Evolutionary conservation across 2,113 vertebrate species (phyloP), one percentile per base, ranked within the genome.

Genomic region (Calyptommatus sinebrachiatus): DNA sequence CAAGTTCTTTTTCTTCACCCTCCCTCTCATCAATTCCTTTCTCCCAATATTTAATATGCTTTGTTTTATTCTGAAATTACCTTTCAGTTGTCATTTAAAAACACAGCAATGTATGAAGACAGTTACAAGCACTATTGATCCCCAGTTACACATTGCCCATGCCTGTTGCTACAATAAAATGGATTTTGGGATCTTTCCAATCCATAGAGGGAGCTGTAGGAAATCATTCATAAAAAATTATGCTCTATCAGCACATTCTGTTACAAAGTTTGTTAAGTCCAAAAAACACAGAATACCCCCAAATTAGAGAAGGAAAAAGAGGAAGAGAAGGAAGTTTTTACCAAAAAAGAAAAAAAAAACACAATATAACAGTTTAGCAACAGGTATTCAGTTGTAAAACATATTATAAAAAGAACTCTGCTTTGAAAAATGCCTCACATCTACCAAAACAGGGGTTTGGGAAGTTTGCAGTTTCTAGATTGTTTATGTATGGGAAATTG

Each of bases 101-200:
- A 69, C 78, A 28, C 82, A 75, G 62, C 29, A 79, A 74, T 81
- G 57, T 76, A 73, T 14, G 76, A 77, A 83, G 57, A 28, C 24
- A 46, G 70, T 71, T 82, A 82, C 14, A 73, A 89, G 77, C 29
- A 3, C 22, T 73, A 89, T 83, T 79, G 82, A 90, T 87, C 76
- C 48, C 66, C 82, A 68, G 75, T 2, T 81, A 50, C 73, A 74
- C 57, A 77, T 76, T 79, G 76, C 41, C 67, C 75, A 67, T 63
- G 14, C 24, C 73, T 77, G 53, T 88, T 83, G 79, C 65, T 90
- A 82, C 83, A 85, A 78, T 46, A 79, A 60, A 29, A 81, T 11
- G 69, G 63, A 79, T 71, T 82, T 71, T 67, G 29, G 67, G 69
- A 81, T 9, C 18, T 72, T 77, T 62, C 63, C 82, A 80, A 78